Evolutionary conservation across 2,797 vertebrate genomes (phyloP).

Genomic region (Acipenser ruthenus): DNA sequence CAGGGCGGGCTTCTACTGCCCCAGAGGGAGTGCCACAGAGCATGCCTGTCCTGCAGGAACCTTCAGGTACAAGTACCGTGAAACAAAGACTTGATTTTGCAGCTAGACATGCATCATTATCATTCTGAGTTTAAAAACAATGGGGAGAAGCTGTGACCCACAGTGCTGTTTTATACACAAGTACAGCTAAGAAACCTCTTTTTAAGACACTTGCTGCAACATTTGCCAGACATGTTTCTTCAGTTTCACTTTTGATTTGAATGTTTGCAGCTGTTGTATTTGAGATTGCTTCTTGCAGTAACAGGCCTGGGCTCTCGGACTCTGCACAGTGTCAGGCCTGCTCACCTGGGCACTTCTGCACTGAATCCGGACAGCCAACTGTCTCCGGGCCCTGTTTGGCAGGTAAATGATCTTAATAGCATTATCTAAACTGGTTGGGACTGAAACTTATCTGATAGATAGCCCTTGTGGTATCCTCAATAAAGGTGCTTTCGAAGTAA

Average conservation of each 20-base stretch:
- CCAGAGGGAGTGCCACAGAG: conserved; percentile 43
- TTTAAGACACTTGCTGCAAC: too few species aligned
- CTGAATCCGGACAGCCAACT: conserved; percentile 47
- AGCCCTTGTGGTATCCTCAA: too few species aligned
- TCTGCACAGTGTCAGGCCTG: conserved; percentile 54
- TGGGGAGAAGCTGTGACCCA: too few species aligned
- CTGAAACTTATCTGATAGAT: background rate
- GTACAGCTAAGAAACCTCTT: too few species aligned
- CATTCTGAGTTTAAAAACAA: too few species aligned
- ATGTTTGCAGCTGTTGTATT: background rate
- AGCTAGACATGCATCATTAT: too few species aligned
- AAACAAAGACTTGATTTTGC: too few species aligned
- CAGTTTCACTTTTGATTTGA: too few species aligned
- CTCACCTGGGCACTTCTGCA: conserved; percentile 58
- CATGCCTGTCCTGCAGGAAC: conserved; percentile 58
- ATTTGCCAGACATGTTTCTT: too few species aligned
- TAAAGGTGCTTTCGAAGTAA: too few species aligned
- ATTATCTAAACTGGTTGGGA: background rate
- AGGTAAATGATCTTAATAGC: conserved; percentile 37
- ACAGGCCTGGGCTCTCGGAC: conserved; percentile 41
- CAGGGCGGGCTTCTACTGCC: conserved; percentile 62
- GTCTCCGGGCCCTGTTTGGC: conserved; percentile 57
- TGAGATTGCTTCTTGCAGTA: conserved; percentile 38
- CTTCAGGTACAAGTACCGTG: conserved; percentile 46
- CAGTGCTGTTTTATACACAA: too few species aligned